Evolutionary conservation across 1,140 invertebrate genomes (phyloP).

Genomic region (Zaprionus davidi): DNA sequence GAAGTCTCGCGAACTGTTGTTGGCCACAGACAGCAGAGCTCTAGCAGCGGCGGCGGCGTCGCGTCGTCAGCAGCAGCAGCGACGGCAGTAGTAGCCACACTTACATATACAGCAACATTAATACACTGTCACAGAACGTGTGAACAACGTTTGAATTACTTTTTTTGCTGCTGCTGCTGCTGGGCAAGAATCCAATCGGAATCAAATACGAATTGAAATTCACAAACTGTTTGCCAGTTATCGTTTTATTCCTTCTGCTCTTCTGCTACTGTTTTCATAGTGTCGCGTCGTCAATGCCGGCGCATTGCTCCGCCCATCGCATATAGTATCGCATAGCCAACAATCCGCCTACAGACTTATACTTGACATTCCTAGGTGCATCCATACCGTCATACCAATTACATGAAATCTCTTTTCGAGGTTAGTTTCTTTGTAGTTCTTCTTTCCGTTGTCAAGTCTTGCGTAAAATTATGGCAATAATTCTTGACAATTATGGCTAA

Average conservation of each 20-base stretch:
- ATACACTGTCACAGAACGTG: slow-evolving; percentile 6
- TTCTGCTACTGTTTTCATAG: neutral
- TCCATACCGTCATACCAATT: neutral
- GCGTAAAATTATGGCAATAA: slow-evolving; percentile 55
- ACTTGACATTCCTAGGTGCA: neutral
- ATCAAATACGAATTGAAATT: neutral
- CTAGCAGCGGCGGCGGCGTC: neutral
- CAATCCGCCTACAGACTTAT: neutral
- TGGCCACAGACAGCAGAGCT: neutral
- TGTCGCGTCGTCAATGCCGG: neutral
- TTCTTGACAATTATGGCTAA: neutral
- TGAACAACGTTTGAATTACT: neutral
- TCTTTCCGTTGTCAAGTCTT: slow-evolving; percentile 39
- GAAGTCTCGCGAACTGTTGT: slow-evolving; percentile 40
- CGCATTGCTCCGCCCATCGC: slow-evolving; percentile 2
- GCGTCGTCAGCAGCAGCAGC: neutral
- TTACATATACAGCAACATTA: neutral
- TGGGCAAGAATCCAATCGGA: slow-evolving; percentile 1
- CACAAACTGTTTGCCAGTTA: slow-evolving; percentile 1
- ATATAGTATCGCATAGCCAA: neutral
- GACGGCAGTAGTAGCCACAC: neutral
- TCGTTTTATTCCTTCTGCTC: neutral
- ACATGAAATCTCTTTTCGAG: slow-evolving; percentile 8
- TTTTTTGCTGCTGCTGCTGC: neutral
- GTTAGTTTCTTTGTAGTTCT: slow-evolving; percentile 17